Conservation (phyloP, 2,113 vertebrate species). For the Puma concolor region DNA sequence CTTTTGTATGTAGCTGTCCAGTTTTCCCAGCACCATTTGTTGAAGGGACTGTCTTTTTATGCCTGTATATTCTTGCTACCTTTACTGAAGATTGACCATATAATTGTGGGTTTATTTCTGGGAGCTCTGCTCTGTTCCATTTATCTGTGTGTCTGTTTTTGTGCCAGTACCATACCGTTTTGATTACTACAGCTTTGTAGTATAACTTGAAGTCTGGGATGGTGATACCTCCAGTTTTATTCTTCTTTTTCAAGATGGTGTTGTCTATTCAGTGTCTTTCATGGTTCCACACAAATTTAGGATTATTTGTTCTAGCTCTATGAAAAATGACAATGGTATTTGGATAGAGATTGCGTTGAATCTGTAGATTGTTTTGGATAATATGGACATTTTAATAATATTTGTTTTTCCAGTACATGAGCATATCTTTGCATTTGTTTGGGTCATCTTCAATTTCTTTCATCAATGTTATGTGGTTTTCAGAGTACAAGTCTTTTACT, state of each 20-base stretch:
- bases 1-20: background rate
- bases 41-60: too few species aligned
- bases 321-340: background rate
- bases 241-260: background rate
- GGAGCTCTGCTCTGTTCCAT: too few species aligned
- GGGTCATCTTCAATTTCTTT: background rate
- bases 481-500: background rate
- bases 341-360: background rate
- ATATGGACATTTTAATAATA: background rate
- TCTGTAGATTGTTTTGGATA: background rate
- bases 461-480: background rate
- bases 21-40: background rate
- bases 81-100: too few species aligned
- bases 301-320: background rate
- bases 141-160: too few species aligned
- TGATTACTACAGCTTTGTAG: too few species aligned
- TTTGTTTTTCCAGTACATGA: background rate
- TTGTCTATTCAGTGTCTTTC: background rate
- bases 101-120: too few species aligned
- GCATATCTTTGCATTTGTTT: background rate
- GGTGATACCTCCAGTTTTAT: background rate
- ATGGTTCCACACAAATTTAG: background rate
- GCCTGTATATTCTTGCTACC: too few species aligned
- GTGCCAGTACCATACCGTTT: too few species aligned
- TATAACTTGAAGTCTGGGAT: too few species aligned